These are phyloP conservation scores for Ommatoiulus sabulosus DNA, from an alignment of 2,888 invertebrate species.

Conservation along the genomic window DNA sequence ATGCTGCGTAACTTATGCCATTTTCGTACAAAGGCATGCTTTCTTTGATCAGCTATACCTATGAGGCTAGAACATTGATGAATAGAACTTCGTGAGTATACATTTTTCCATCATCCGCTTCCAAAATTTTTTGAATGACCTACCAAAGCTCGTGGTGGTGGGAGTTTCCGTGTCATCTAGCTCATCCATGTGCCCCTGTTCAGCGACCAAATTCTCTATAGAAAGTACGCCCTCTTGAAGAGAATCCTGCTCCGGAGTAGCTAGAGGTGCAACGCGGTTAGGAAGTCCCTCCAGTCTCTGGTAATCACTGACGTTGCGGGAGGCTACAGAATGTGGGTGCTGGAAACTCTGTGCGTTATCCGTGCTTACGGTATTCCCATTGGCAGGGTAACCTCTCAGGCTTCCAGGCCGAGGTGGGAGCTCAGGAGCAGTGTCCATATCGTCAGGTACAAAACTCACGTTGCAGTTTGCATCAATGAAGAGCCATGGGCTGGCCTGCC, in stretches of 20 bases:
- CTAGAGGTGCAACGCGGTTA: conserved; percentile 70
- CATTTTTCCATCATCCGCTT: background rate
- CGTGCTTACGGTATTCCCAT: background rate
- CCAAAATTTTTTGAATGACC: background rate
- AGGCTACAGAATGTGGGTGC: background rate
- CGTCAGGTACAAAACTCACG: conserved; percentile 49
- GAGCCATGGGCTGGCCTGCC: conserved; percentile 45
- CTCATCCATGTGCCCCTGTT: background rate
- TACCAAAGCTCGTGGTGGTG: background rate
- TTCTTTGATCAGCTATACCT: background rate
- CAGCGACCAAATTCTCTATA: conserved; percentile 70
- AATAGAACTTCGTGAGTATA: background rate
- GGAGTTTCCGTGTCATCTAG: conserved; percentile 44
- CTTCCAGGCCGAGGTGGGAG: background rate
- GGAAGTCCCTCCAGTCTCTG: conserved; percentile 16
- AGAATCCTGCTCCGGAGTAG: conserved; percentile 75
- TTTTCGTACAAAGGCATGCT: no score
- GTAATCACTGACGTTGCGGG: background rate
- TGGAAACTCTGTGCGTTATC: background rate
- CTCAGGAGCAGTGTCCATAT: background rate
- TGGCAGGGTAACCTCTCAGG: conserved; percentile 9
- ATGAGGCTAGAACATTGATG: background rate
- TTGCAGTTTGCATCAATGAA: conserved; percentile 50
- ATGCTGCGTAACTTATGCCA: no score
- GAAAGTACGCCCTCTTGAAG: conserved; percentile 73